These are phyloP conservation scores for Xylota sylvarum DNA, from an alignment of 2,888 invertebrate genomes.

Conservation along the genomic window DNA sequence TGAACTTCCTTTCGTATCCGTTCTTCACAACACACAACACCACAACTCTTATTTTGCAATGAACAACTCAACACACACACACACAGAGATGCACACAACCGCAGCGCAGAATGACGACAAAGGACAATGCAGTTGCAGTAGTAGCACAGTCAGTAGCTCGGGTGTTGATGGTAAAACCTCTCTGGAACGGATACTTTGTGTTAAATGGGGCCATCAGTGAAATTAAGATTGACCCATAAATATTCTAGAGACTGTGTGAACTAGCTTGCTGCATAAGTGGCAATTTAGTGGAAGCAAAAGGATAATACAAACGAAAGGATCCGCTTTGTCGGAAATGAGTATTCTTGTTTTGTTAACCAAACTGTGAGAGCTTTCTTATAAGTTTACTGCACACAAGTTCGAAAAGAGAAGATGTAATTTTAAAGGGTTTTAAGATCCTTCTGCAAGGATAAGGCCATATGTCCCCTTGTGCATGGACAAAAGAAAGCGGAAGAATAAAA, in stretches of 20 bases:
- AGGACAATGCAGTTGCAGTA: conserved; percentile 67
- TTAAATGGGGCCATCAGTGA: conserved; percentile 74
- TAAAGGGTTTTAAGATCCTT: conserved; percentile 4
- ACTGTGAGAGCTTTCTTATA: conserved; percentile 6
- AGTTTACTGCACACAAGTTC: background rate
- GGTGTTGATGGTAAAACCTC: conserved; percentile 53
- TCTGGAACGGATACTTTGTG: conserved; percentile 63
- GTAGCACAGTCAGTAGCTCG: background rate
- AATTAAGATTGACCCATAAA: conserved; percentile 76
- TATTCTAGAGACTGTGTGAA: conserved; percentile 57
- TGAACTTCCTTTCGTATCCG: conserved; percentile 17
- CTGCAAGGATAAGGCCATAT: conserved; percentile 11
- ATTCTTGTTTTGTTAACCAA: conserved; percentile 57
- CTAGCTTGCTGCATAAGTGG: conserved; percentile 24
- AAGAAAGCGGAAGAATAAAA: background rate
- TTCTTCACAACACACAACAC: background rate
- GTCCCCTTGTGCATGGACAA: background rate
- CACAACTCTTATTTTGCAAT: conserved; percentile 23
- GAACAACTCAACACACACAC: conserved; percentile 7
- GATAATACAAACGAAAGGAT: conserved; percentile 44
- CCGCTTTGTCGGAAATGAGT: conserved; percentile 17
- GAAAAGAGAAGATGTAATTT: background rate
- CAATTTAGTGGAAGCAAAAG: conserved; percentile 43
- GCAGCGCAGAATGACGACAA: conserved; percentile 45
- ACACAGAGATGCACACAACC: background rate